Conservation (phyloP, 2,888 invertebrate species). For the Latrodectus hesperus region DNA sequence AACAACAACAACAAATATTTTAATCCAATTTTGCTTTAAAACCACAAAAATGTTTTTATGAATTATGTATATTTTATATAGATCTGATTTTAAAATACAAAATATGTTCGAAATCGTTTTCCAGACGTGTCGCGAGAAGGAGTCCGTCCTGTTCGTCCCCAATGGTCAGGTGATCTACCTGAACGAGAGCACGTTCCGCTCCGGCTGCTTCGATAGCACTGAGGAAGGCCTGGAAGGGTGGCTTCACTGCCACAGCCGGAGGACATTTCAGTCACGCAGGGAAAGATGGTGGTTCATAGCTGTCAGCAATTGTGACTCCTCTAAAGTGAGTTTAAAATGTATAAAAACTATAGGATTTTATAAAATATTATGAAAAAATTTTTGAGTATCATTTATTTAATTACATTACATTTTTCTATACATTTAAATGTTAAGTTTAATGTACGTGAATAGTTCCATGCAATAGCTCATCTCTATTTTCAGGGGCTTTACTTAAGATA, state of each 20-base stretch:
- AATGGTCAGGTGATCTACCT: constrained; percentile 88
- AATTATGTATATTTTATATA: too few relatives aligned
- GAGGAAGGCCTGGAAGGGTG: constrained; percentile 60
- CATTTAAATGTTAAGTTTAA: too few relatives aligned
- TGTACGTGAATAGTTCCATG: too few relatives aligned
- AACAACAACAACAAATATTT: too few relatives aligned
- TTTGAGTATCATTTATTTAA: too few relatives aligned
- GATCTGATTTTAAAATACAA: too few relatives aligned
- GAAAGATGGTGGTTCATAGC: constrained; percentile 97
- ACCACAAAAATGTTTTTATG: too few relatives aligned
- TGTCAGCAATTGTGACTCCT: constrained; percentile 82
- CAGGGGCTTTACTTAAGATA: constrained; percentile 87
- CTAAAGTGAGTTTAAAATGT: constrained; percentile 42
- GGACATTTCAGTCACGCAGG: constrained; percentile 85
- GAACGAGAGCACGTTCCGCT: constrained; percentile 74
- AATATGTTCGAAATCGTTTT: constrained; percentile 67
- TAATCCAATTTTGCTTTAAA: too few relatives aligned
- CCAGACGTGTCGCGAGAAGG: constrained; percentile 85
- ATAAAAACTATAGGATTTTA: too few relatives aligned
- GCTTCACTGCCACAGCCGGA: constrained; percentile 72
- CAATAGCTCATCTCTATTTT: constrained; percentile 72
- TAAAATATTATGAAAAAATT: too few relatives aligned
- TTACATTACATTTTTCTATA: too few relatives aligned
- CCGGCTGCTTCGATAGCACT: constrained; percentile 70
- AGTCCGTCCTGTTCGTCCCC: constrained; percentile 81